phyloP scores from a whole-genome alignment of 2,113 vertebrate genomes.

The Delphinus delphis region DNA sequence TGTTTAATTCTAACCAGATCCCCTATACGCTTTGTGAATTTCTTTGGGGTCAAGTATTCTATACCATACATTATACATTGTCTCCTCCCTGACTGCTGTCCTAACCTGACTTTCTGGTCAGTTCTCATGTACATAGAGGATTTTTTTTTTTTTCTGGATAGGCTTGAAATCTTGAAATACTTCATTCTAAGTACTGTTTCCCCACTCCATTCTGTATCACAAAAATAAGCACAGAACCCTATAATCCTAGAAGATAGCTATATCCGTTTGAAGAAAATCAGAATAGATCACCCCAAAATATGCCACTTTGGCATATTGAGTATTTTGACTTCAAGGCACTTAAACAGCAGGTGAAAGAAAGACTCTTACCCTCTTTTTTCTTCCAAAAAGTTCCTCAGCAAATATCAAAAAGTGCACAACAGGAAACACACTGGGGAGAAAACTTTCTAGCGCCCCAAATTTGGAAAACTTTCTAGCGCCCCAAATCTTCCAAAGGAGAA shows the following conservation, averaged over 20 bases:
- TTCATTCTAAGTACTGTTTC: background rate
- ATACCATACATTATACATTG: background rate
- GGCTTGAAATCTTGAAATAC: background rate
- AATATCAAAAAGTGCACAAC: slow-evolving; percentile 96
- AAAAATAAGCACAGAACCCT: background rate
- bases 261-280: background rate
- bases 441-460: slow-evolving; percentile 91
- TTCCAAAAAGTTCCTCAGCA: slow-evolving; percentile 89
- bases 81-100: background rate
- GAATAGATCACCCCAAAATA: background rate
- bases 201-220: background rate
- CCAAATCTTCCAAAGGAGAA: slow-evolving; percentile 94
- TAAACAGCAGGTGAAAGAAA: background rate
- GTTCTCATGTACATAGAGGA: background rate
- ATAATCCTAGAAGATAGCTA: background rate
- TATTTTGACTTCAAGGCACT: background rate
- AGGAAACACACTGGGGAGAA: slow-evolving; percentile 94
- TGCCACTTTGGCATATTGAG: background rate
- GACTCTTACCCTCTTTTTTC: background rate
- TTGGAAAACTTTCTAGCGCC: slow-evolving; percentile 91
- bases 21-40: background rate
- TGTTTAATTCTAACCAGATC: background rate
- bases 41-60: background rate
- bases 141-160: background rate
- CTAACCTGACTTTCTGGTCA: background rate